A percentile compares a stretch with the other conserved stretches of the same genome.
phyloP scores from a whole-genome alignment of 92 coral and sea anemone species.

The Heteractis magnifica region DNA sequence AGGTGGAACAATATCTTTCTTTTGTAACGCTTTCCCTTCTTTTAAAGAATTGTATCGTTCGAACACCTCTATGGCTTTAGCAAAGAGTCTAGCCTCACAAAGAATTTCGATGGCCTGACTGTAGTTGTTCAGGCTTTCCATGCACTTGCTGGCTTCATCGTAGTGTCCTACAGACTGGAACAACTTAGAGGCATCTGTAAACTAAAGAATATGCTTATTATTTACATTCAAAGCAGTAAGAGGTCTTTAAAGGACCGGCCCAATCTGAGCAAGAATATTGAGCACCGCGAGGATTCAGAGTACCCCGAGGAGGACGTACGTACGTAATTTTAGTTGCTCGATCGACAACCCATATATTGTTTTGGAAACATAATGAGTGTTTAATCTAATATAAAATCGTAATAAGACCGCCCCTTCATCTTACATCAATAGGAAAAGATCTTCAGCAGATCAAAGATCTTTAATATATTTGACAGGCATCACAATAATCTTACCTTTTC shows the following conservation, averaged over 20 bases:
- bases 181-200: conserved; percentile 80
- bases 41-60: conserved; percentile 59
- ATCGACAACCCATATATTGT: no score
- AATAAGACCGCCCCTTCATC: no score
- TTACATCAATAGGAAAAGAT: no score
- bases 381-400: no score
- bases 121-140: conserved; percentile 78
- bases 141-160: conserved; percentile 78
- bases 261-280: not conserved
- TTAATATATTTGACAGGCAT: no score
- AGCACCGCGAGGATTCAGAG: not conserved
- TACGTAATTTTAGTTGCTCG: no score
- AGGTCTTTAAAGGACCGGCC: no score
- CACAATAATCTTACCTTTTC: conserved; percentile 52
- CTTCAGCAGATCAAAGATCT: no score
- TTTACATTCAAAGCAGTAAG: no score
- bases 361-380: not conserved
- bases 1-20: conserved; percentile 61
- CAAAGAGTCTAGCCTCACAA: conserved; percentile 61
- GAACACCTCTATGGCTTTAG: conserved; percentile 73
- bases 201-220: conserved; percentile 29
- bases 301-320: no score
- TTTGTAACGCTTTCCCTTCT: conserved; percentile 26
- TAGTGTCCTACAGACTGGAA: conserved; percentile 56
- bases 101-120: conserved; percentile 77